Percentiles rank a stretch among this genome's conserved stretches.
Evolutionary conservation across 2,888 invertebrate genomes (phyloP).

Genomic region (Drosophila pseudotalamancana): DNA sequence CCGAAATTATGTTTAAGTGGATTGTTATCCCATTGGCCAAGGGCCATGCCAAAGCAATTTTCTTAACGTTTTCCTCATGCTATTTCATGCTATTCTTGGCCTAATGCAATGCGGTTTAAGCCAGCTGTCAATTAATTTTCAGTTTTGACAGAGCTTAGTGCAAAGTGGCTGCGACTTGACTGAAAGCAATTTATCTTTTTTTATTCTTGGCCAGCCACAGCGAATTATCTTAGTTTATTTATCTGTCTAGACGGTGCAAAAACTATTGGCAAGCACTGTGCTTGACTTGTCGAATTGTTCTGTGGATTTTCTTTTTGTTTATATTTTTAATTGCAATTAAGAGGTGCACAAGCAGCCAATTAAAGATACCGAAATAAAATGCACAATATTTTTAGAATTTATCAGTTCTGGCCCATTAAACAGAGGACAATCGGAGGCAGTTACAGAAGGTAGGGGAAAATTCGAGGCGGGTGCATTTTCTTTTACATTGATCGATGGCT

Average conservation of each 20-base stretch:
- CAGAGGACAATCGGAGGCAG: constrained; percentile 18
- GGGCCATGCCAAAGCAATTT: constrained; percentile 55
- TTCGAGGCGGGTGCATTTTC: constrained; percentile 34
- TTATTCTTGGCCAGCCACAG: constrained; percentile 24
- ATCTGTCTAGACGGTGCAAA: constrained; percentile 27
- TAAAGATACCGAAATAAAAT: constrained; percentile 53
- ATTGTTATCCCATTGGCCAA: constrained; percentile 55
- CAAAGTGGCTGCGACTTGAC: constrained; percentile 21
- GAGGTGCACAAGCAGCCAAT: constrained; percentile 35
- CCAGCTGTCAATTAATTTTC: constrained; percentile 66
- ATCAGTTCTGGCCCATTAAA: constrained; percentile 46
- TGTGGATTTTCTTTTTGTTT: constrained; percentile 1
- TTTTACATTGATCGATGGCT: constrained; percentile 67
- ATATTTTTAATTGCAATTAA: constrained; percentile 31
- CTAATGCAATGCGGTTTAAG: constrained; percentile 51
- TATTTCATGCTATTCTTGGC: neutral
- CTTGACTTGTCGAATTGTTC: constrained; percentile 36
- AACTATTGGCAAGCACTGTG: constrained; percentile 31
- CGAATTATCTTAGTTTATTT: constrained; percentile 28
- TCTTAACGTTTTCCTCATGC: constrained; percentile 20
- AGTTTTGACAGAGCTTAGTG: constrained; percentile 16
- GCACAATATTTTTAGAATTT: constrained; percentile 49
- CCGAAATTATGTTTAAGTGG: constrained; percentile 69
- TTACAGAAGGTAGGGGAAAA: neutral
- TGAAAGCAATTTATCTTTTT: constrained; percentile 16